Evolutionary conservation across 2,113 vertebrate species (phyloP).

Genomic region (Lepus europaeus): DNA sequence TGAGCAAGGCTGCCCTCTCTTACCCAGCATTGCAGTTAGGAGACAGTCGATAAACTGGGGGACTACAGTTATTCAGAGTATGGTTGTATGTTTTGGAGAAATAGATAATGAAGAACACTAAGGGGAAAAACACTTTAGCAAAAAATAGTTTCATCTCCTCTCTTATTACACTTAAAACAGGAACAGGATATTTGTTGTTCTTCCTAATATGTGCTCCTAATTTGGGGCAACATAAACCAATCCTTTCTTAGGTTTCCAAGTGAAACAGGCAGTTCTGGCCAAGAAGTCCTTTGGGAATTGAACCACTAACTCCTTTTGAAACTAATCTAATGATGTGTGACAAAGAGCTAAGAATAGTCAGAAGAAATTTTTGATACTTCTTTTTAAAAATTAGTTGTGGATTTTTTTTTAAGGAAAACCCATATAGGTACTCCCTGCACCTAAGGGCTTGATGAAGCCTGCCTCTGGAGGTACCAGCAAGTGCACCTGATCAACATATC

Average conservation of each 20-base stretch:
- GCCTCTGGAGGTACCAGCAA: neutral
- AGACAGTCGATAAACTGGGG: neutral
- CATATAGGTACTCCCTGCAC: neutral
- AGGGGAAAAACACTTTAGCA: neutral
- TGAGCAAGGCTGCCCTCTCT: fast-evolving
- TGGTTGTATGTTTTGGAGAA: neutral
- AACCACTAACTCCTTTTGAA: neutral
- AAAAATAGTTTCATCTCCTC: neutral
- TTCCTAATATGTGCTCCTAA: neutral
- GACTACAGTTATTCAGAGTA: neutral
- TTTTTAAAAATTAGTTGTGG: neutral
- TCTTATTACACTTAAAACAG: neutral
- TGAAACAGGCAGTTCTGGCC: neutral
- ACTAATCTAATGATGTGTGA: neutral
- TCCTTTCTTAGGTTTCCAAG: neutral
- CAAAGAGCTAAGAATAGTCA: neutral
- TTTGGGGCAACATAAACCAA: neutral
- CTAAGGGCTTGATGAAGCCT: neutral
- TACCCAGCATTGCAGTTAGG: neutral
- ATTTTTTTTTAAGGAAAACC: neutral
- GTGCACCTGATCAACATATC: neutral
- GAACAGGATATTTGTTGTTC: neutral
- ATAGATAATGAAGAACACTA: too few relatives aligned
- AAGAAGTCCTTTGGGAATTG: neutral
- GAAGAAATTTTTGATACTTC: neutral